A percentile compares a stretch with the other conserved stretches of the same genome.
Evolutionary conservation across 2,888 invertebrate species (phyloP).

Genomic region (Eupithecia insigniata): DNA sequence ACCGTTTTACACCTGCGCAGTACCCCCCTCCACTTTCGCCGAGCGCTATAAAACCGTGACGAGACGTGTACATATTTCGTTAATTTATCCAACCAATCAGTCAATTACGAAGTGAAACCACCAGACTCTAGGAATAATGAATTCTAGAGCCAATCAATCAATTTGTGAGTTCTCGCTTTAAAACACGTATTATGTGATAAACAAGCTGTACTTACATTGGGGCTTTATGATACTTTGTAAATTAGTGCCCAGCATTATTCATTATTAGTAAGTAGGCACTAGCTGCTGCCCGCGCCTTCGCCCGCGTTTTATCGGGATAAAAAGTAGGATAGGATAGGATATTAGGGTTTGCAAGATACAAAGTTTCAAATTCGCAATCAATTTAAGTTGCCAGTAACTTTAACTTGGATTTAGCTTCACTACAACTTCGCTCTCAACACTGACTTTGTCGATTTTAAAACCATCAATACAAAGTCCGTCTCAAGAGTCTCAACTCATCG

Average conservation of each 20-base stretch:
- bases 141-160: neutral
- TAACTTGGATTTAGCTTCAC: neutral
- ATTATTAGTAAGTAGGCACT: neutral
- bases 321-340: too few relatives aligned
- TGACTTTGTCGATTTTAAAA: neutral
- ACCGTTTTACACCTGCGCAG: too few relatives aligned
- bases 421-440: neutral
- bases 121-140: neutral
- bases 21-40: too few relatives aligned
- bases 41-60: too few relatives aligned
- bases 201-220: neutral
- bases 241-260: neutral
- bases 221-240: neutral
- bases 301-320: too few relatives aligned
- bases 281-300: too few relatives aligned
- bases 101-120: neutral
- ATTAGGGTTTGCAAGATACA: neutral
- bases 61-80: neutral
- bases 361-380: neutral
- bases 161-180: neutral
- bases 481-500: neutral
- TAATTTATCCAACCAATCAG: neutral
- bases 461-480: conserved; percentile 24
- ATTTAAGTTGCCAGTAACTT: neutral
- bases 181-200: neutral